Base-by-base conservation (phyloP, 2,113 vertebrate genomes). In the Ursus arctos region DNA sequence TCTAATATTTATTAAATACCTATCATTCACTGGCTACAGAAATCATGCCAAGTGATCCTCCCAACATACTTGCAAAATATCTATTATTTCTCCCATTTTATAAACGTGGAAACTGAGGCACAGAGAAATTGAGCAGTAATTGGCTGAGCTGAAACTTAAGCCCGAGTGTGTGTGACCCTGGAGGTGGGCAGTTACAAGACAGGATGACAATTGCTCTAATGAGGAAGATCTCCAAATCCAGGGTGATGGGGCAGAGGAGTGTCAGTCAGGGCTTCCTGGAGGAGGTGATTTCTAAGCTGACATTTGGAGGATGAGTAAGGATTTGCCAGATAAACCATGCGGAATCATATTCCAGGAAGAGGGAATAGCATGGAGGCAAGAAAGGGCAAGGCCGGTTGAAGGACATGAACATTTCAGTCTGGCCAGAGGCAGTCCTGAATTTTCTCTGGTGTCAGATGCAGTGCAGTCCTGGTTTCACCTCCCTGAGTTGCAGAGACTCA, bases 91-190 rank as follows among this genome's bases (percentile, higher is more conserved):
- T 2, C 12, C 40, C 47, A 67, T 57, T 92, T 87, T 77, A 36
- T n/a, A 72, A 71, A 95, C 43, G n/a, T 82, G 53, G 47, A 96
- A 90, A 97, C 71, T 24, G 76, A 95, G 97, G 55, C 33, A 76
- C 28, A 28, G 36, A 80, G 83, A 67, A 55, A 7, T 43, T 24
- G 6, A 19, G 1, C 18, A 36, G 18, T 36, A 69, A 69, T 18
- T 40, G 40, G 15, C 36, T 65, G 40, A 93, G 63, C 59, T 91
- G 40, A 61, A 82, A 67, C 26, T 33, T 26, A 33, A 82, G 47
- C 21, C 31, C 0, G 9, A 53, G 24, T 26, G 3, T 55, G 21
- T 40, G 63, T 28, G 59, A 76, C 53, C 81, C 4, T 7, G 36
- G 53, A 79, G 33, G 11, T 2, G 13, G 87, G 7, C 26, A 10